Conservation (phyloP, 2,888 invertebrate genomes). For the Ormia ochracea region DNA sequence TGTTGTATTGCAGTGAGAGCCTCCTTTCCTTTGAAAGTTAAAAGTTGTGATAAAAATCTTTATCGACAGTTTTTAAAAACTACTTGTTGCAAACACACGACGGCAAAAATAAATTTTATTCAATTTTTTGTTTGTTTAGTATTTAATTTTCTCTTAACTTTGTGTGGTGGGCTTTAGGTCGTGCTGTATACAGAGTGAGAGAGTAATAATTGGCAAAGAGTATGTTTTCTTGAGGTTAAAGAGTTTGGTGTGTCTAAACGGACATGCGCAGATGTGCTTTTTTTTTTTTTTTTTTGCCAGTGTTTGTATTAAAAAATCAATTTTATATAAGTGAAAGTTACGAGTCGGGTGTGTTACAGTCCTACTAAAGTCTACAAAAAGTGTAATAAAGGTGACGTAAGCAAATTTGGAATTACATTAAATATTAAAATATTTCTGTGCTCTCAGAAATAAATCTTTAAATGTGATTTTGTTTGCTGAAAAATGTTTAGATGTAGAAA, state of each 20-base stretch:
- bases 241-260: background rate
- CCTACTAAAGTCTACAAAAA: background rate
- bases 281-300: background rate
- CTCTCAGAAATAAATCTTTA: background rate
- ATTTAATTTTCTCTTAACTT: background rate
- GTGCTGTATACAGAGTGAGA: background rate
- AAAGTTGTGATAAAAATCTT: slow-evolving; percentile 49
- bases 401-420: background rate
- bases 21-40: slow-evolving; percentile 28
- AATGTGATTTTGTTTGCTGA: too few relatives aligned
- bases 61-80: slow-evolving; percentile 62
- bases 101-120: background rate
- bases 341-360: slow-evolving; percentile 54
- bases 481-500: too few relatives aligned
- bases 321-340: slow-evolving; percentile 43
- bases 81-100: slow-evolving; percentile 63
- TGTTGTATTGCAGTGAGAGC: background rate
- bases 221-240: background rate
- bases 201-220: background rate
- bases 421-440: background rate
- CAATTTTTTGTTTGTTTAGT: background rate
- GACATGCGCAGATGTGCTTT: slow-evolving; percentile 50
- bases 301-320: slow-evolving; percentile 26
- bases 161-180: background rate
- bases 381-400: slow-evolving; percentile 68